A percentile compares a stretch with the other conserved stretches of the same genome.
These are phyloP conservation scores for Theonella swinhoei DNA, from an alignment of 37 sponge, comb jelly and placozoan genomes.

Conservation along the genomic window DNA sequence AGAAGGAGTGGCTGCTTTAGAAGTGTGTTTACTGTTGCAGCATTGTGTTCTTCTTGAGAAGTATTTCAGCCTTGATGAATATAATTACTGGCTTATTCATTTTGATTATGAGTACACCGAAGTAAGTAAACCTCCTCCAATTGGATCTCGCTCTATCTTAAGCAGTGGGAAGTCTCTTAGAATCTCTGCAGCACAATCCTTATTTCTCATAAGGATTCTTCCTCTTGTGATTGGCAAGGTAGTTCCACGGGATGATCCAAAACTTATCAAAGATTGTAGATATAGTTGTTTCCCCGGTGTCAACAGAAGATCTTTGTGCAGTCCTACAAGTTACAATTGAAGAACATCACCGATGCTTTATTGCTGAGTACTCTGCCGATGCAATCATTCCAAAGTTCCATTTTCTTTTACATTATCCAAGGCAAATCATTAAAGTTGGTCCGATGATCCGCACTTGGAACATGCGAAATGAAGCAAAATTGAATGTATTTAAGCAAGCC, in stretches of 20 bases:
- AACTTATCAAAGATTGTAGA: conserved; percentile 16
- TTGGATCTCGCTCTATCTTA: not conserved
- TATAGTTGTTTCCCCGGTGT: conserved; percentile 8
- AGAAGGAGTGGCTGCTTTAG: conserved; percentile 38
- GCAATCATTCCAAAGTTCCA: no score
- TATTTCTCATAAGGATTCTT: conserved; percentile 15
- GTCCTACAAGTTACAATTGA: conserved; percentile 14
- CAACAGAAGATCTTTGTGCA: conserved; percentile 7
- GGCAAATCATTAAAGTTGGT: no score
- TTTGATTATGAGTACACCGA: conserved; percentile 43
- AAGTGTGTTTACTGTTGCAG: conserved; percentile 11
- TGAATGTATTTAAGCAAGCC: no score
- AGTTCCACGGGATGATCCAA: conserved; percentile 21
- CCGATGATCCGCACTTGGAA: no score
- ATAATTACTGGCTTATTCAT: conserved; percentile 26
- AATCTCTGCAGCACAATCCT: conserved; percentile 27
- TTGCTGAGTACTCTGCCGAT: no score
- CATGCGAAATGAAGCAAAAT: no score
- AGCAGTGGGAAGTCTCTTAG: no score
- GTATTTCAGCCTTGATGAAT: conserved; percentile 17
- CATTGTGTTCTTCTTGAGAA: conserved; percentile 8
- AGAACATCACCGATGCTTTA: conserved; percentile 19
- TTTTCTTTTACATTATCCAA: no score
- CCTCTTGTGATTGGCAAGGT: conserved; percentile 44
- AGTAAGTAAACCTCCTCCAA: conserved; percentile 20